Conservation (phyloP, 2,888 invertebrate species). For the Ectobius pallidus region DNA sequence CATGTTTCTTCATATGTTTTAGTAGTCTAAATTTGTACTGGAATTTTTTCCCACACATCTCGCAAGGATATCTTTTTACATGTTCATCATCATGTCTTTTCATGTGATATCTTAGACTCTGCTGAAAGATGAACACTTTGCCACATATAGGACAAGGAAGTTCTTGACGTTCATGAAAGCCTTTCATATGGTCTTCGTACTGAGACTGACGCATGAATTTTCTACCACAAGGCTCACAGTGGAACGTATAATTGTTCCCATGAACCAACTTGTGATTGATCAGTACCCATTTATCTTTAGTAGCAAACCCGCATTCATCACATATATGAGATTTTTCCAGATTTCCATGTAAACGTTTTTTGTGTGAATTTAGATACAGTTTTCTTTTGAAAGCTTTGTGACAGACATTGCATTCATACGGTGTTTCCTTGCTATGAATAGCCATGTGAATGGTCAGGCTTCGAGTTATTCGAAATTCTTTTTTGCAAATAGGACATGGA, state of each 20-base stretch:
- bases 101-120: constrained; percentile 59
- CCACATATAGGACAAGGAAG: constrained; percentile 55
- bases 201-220: constrained; percentile 32
- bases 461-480: not conserved
- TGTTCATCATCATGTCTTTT: constrained; percentile 53
- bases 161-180: constrained; percentile 52
- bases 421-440: constrained; percentile 61
- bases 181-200: constrained; percentile 28
- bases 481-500: not conserved
- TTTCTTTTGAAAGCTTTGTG: constrained; percentile 52
- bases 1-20: not conserved
- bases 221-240: constrained; percentile 36
- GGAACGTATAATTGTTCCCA: constrained; percentile 30
- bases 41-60: constrained; percentile 48
- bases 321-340: constrained; percentile 52
- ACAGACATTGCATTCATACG: constrained; percentile 58
- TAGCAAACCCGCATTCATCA: constrained; percentile 49
- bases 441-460: constrained; percentile 56
- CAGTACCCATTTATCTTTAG: constrained; percentile 34
- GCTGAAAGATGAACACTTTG: constrained; percentile 60
- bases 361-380: constrained; percentile 22
- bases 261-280: constrained; percentile 36
- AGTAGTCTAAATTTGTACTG: not conserved
- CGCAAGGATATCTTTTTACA: constrained; percentile 48
- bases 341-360: constrained; percentile 45